Evolutionary conservation across 2,113 vertebrate species (phyloP).

Genomic region (Tonatia bakeri): DNA sequence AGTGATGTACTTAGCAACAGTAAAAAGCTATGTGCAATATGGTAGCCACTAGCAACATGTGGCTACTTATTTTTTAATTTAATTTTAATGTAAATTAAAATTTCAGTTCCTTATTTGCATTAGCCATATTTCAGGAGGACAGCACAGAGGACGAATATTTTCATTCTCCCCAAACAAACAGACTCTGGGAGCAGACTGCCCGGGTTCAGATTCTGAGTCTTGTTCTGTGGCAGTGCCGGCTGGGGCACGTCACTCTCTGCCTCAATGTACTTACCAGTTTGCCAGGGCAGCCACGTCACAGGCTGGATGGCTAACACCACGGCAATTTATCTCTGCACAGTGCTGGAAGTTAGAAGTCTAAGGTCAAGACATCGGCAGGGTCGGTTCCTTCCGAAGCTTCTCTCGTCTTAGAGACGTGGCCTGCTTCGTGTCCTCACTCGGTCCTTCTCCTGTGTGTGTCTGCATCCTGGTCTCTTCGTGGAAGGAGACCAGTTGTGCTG

Average conservation of each 20-base stretch:
- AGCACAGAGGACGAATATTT: background rate
- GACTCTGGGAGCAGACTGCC: background rate
- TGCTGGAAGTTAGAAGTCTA: background rate
- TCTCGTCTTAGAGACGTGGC: rapidly evolving
- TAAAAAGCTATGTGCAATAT: background rate
- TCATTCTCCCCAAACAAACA: background rate
- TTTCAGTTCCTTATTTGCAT: background rate
- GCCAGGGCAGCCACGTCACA: background rate
- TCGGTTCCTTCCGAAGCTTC: background rate
- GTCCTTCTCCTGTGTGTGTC: background rate
- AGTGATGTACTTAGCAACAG: background rate
- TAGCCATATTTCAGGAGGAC: background rate
- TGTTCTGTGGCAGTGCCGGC: background rate
- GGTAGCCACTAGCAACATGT: background rate
- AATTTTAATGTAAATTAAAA: background rate
- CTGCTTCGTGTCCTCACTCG: background rate
- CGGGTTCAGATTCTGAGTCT: background rate
- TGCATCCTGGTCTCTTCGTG: background rate
- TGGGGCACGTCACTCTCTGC: background rate
- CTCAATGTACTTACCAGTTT: background rate
- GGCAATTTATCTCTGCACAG: background rate
- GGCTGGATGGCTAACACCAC: background rate
- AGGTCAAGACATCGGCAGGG: background rate
- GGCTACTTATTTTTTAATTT: background rate
- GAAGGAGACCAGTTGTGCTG: background rate